Evolutionary conservation across 2,888 invertebrate species (phyloP).

Genomic region (Tachina lurida): DNA sequence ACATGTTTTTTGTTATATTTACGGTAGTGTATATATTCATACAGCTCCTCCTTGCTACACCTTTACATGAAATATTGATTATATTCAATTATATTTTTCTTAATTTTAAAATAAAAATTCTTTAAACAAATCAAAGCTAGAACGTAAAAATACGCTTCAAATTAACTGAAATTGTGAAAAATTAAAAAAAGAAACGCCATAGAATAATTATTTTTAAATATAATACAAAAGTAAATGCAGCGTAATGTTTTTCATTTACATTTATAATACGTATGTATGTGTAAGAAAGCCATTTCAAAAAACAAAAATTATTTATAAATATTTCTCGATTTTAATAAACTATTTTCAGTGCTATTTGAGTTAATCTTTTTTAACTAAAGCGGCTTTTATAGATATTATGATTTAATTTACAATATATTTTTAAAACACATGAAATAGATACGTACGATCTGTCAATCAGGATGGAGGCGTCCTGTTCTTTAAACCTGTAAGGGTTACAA

Average conservation of each 20-base stretch:
- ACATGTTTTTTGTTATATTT: too few species aligned
- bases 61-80: not conserved
- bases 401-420: constrained; percentile 29
- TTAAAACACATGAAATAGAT: constrained; percentile 74
- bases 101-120: not conserved
- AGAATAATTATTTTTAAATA: constrained; percentile 13
- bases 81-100: not conserved
- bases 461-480: constrained; percentile 83
- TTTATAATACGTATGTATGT: constrained; percentile 10
- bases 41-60: too few species aligned
- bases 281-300: constrained; percentile 15
- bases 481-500: constrained; percentile 83
- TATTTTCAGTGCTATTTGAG: constrained; percentile 40
- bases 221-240: constrained; percentile 21
- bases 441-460: constrained; percentile 84
- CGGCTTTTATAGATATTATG: constrained; percentile 7
- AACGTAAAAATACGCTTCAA: constrained; percentile 42
- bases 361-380: constrained; percentile 17
- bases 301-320: not conserved
- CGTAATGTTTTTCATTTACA: constrained; percentile 26
- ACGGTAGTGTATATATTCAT: too few species aligned
- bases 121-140: not conserved
- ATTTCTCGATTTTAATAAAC: constrained; percentile 28
- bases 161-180: constrained; percentile 39
- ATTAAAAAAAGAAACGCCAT: constrained; percentile 9